Percentiles rank a stretch among this genome's conserved stretches.
phyloP scores from a whole-genome alignment of 2,888 invertebrate genomes.

The Andrena fulva region DNA sequence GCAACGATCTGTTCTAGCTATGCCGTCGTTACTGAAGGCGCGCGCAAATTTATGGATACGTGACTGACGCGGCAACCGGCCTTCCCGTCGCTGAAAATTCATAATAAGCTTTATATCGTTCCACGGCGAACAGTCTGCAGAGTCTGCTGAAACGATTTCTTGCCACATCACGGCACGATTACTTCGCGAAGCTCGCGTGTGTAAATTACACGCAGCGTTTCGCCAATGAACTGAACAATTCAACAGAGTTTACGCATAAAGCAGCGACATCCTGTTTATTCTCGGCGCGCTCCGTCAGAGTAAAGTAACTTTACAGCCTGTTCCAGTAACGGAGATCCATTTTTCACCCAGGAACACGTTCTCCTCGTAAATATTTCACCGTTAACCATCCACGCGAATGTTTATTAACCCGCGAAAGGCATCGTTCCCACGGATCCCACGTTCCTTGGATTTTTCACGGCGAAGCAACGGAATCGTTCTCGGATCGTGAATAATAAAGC shows the following conservation, averaged over 20 bases:
- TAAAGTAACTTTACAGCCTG: neutral
- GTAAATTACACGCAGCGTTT: conserved; percentile 5
- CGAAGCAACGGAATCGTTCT: conserved; percentile 8
- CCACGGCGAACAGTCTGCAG: neutral
- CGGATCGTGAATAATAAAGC: neutral
- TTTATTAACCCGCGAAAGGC: conserved; percentile 16
- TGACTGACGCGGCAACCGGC: conserved; percentile 11
- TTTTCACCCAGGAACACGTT: neutral
- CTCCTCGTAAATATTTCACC: conserved; percentile 19
- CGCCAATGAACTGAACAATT: neutral
- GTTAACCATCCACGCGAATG: neutral
- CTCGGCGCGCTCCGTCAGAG: neutral
- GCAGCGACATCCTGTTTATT: neutral
- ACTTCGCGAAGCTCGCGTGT: neutral
- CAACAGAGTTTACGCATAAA: neutral
- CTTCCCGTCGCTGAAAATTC: conserved; percentile 18
- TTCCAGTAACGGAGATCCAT: neutral
- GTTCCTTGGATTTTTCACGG: conserved; percentile 10
- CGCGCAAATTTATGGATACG: conserved; percentile 44
- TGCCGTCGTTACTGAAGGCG: conserved; percentile 23
- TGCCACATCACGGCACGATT: neutral
- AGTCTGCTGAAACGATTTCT: neutral
- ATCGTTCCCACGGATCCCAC: conserved; percentile 1
- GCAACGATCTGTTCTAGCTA: conserved; percentile 3
- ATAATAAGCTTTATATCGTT: neutral